Conservation (phyloP, 2,113 vertebrate species). For the Nanorana parkeri region DNA sequence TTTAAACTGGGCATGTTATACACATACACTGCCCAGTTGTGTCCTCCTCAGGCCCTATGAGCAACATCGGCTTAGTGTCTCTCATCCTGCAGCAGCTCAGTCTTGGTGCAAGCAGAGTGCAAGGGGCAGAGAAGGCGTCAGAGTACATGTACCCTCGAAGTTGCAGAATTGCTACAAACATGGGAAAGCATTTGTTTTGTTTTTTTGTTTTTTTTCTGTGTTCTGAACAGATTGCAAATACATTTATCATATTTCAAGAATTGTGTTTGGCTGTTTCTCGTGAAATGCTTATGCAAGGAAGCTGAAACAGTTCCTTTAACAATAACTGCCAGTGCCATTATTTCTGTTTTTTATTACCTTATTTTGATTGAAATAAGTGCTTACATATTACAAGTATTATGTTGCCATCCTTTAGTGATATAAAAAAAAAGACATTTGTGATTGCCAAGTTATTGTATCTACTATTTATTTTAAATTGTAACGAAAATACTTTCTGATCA, state of each 20-base stretch:
- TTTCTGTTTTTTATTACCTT: conserved; percentile 71
- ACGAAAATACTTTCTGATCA: conserved; percentile 70
- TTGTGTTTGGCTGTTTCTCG: background rate
- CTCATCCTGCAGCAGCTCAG: no score
- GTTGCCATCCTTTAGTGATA: conserved; percentile 78
- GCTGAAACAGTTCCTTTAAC: conserved; percentile 64
- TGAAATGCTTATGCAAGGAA: background rate
- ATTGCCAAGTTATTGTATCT: conserved; percentile 81
- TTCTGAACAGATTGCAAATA: background rate
- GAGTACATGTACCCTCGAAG: background rate
- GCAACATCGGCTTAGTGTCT: no score
- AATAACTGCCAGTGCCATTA: conserved; percentile 83
- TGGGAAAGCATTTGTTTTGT: background rate
- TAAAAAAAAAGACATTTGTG: conserved; percentile 71
- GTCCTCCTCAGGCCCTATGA: no score
- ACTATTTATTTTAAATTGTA: conserved; percentile 82
- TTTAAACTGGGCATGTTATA: no score
- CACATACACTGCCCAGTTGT: no score
- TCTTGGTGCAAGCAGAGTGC: no score
- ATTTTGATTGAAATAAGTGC: conserved; percentile 74
- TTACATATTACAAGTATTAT: conserved; percentile 78
- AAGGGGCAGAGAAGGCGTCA: no score
- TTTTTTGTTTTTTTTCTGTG: background rate
- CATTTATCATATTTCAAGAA: conserved; percentile 18
- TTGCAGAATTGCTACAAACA: background rate